phyloP scores from a whole-genome alignment of 2,797 vertebrate genomes.

The Anas bernieri region DNA sequence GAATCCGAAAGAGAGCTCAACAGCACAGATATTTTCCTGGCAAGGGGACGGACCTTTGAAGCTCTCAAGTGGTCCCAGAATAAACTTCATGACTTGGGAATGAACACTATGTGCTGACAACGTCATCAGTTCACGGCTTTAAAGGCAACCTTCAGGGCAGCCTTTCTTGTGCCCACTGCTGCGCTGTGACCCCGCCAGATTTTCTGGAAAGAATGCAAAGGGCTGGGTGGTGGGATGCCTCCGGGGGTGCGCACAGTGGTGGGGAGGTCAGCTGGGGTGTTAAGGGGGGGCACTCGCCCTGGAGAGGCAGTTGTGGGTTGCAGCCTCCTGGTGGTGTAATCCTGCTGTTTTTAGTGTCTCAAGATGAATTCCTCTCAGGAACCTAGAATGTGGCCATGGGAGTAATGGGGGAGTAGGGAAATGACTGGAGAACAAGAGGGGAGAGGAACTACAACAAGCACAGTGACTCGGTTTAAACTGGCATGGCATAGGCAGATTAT shows the following conservation, averaged over 20 bases:
- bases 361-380: background rate
- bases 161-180: background rate
- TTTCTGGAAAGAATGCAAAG: slow-evolving; percentile 1
- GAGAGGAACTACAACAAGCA: background rate
- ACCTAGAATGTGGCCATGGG: background rate
- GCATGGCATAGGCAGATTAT: background rate
- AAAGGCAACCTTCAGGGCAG: slow-evolving; percentile 36
- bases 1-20: slow-evolving; percentile 59
- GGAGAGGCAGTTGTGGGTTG: background rate
- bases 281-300: background rate
- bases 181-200: background rate
- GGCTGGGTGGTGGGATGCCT: background rate
- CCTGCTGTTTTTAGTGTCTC: background rate
- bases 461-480: background rate
- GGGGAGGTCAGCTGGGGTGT: background rate
- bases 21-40: slow-evolving; percentile 65
- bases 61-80: slow-evolving; percentile 64
- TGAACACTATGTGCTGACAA: slow-evolving; percentile 63
- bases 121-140: background rate
- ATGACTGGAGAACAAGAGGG: background rate
- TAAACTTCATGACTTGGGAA: slow-evolving; percentile 67
- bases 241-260: background rate
- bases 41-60: slow-evolving; percentile 46
- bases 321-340: background rate
- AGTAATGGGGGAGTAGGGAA: background rate